Percentiles rank a stretch among this genome's conserved stretches.
These are phyloP conservation scores for Heptranchias perlo DNA, from an alignment of 2,113 vertebrate genomes.

Conservation along the genomic window DNA sequence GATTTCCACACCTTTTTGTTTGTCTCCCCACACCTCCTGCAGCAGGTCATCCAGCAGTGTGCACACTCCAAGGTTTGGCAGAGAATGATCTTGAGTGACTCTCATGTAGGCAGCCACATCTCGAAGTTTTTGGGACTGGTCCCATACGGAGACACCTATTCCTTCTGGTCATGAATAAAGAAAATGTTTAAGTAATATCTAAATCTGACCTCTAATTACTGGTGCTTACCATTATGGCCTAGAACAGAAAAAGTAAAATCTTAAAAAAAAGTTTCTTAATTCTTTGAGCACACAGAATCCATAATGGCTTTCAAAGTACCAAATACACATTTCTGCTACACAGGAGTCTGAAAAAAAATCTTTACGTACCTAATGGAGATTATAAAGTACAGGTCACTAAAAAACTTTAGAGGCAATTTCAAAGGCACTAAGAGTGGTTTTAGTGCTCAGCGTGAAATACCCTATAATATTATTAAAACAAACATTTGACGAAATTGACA, in stretches of 20 bases:
- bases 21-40: slow-evolving; percentile 51
- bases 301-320: neutral
- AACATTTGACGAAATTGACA: neutral
- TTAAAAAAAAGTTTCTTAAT: neutral
- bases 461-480: neutral
- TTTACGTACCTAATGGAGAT: neutral
- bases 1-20: slow-evolving; percentile 40
- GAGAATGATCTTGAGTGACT: slow-evolving; percentile 65
- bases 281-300: neutral
- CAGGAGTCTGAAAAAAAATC: neutral
- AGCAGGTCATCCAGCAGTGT: slow-evolving; percentile 66
- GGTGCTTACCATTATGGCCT: neutral
- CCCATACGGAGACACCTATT: slow-evolving; percentile 56
- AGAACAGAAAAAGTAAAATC: neutral
- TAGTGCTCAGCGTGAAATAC: neutral
- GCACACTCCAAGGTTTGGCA: slow-evolving; percentile 69
- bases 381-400: neutral
- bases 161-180: slow-evolving; percentile 46
- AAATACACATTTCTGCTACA: neutral
- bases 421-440: neutral
- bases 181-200: neutral
- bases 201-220: neutral
- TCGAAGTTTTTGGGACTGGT: slow-evolving; percentile 64
- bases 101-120: slow-evolving; percentile 61
- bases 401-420: neutral